phyloP scores from a whole-genome alignment of 2,797 vertebrate species.

The Trachops cirrhosus region DNA sequence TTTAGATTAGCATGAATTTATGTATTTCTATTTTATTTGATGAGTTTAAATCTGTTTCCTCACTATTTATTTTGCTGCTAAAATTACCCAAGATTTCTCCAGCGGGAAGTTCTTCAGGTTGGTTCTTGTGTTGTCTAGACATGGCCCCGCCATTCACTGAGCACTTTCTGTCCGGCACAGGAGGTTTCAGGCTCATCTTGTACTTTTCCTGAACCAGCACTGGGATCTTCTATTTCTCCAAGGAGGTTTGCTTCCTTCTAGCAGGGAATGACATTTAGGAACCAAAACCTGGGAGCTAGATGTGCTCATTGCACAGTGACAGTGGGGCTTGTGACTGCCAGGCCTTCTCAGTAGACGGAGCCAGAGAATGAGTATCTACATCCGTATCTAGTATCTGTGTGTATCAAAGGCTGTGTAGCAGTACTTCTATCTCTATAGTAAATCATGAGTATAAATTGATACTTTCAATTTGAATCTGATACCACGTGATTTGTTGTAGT shows the following conservation, averaged over 20 bases:
- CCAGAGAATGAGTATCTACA: neutral
- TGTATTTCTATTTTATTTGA: neutral
- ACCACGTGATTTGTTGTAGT: neutral
- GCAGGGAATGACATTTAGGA: neutral
- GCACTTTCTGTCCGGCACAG: neutral
- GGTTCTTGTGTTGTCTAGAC: neutral
- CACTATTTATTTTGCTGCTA: neutral
- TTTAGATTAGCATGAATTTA: neutral
- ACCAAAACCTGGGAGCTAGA: neutral
- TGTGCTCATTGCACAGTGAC: neutral
- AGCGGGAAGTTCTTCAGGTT: neutral
- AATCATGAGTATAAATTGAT: neutral
- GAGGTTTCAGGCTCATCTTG: neutral
- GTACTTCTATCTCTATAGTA: neutral
- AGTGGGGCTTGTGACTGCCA: neutral
- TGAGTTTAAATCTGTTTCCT: neutral
- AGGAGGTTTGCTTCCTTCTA: neutral
- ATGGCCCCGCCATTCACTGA: neutral
- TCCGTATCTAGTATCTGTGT: neutral
- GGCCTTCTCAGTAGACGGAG: neutral
- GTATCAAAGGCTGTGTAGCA: neutral
- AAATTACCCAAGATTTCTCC: neutral
- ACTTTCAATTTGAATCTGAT: neutral
- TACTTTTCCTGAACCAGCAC: neutral
- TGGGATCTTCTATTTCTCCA: neutral